Evolutionary conservation across 2,888 invertebrate genomes (phyloP).

Genomic region (Invenusta paracnida): DNA sequence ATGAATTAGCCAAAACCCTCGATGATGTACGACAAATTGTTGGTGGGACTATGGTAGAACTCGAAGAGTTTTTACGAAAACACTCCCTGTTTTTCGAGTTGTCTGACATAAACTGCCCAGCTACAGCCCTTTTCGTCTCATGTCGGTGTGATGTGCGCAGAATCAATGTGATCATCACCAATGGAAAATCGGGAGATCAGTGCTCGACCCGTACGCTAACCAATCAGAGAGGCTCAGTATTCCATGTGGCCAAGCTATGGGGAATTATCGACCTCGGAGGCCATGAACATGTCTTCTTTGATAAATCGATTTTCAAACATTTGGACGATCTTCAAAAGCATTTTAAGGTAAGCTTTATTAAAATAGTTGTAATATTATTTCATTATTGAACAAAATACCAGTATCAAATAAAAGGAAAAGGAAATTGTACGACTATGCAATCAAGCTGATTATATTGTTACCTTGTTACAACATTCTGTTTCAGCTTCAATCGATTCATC

Average conservation of each 20-base stretch:
- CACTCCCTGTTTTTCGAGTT: conserved; percentile 55
- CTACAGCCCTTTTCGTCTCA: background rate
- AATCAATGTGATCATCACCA: conserved; percentile 39
- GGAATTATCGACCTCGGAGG: conserved; percentile 60
- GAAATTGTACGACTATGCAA: too few species aligned
- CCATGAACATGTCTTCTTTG: conserved; percentile 62
- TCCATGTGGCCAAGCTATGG: conserved; percentile 61
- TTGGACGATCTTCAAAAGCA: conserved; percentile 59
- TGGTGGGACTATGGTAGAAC: conserved; percentile 57
- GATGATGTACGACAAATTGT: conserved; percentile 57
- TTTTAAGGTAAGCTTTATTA: conserved; percentile 49
- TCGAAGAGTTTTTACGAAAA: conserved; percentile 56
- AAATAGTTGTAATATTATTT: background rate
- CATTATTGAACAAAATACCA: too few species aligned
- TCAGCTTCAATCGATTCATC: too few species aligned
- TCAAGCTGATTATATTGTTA: too few species aligned
- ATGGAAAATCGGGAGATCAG: background rate
- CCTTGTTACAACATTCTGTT: too few species aligned
- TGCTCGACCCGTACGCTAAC: conserved; percentile 50
- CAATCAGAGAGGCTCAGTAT: conserved; percentile 57
- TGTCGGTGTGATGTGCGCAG: conserved; percentile 1
- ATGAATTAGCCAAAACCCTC: conserved; percentile 6
- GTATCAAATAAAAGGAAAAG: too few species aligned
- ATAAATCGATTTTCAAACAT: conserved; percentile 57
- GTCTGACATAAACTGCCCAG: background rate